phyloP scores from a whole-genome alignment of 1,140 invertebrate genomes.

The Drosophila cardini region DNA sequence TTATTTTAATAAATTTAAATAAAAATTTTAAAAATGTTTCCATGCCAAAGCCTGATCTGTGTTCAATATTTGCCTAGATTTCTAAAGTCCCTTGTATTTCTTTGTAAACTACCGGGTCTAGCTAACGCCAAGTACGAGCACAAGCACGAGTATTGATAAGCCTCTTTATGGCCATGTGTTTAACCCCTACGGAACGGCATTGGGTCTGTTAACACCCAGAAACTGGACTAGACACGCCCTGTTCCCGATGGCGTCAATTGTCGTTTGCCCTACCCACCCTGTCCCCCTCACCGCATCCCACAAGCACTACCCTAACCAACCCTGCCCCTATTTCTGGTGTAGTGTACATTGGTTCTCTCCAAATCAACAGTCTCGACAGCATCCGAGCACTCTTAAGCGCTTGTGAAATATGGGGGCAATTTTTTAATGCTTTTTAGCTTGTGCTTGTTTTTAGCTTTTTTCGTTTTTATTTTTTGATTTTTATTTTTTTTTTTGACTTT shows the following conservation, averaged over 20 bases:
- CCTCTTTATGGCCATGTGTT: constrained; percentile 25
- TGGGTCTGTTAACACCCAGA: constrained; percentile 9
- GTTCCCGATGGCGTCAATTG: constrained; percentile 8
- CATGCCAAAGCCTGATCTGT: no score
- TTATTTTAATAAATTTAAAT: no score
- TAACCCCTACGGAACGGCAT: constrained; percentile 24
- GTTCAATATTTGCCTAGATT: no score
- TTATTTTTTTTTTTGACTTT: constrained; percentile 12
- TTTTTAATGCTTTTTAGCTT: constrained; percentile 11
- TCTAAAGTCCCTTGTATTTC: no score
- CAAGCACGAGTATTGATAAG: constrained; percentile 19
- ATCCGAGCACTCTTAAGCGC: constrained; percentile 10
- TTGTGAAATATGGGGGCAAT: constrained; percentile 18
- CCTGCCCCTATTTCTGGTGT: not conserved
- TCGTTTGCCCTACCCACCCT: no score
- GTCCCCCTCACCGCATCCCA: not conserved
- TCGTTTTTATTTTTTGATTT: constrained; percentile 17
- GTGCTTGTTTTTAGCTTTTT: not conserved
- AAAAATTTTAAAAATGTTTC: no score
- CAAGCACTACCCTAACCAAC: not conserved
- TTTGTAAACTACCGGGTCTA: no score
- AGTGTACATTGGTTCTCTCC: not conserved
- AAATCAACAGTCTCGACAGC: not conserved
- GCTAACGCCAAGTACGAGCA: not conserved
- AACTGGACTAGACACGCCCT: constrained; percentile 3